Percentiles rank a stretch among this genome's conserved stretches.
These are phyloP conservation scores for Habropoda laboriosa DNA, from an alignment of 1,140 invertebrate species.

Conservation along the genomic window DNA sequence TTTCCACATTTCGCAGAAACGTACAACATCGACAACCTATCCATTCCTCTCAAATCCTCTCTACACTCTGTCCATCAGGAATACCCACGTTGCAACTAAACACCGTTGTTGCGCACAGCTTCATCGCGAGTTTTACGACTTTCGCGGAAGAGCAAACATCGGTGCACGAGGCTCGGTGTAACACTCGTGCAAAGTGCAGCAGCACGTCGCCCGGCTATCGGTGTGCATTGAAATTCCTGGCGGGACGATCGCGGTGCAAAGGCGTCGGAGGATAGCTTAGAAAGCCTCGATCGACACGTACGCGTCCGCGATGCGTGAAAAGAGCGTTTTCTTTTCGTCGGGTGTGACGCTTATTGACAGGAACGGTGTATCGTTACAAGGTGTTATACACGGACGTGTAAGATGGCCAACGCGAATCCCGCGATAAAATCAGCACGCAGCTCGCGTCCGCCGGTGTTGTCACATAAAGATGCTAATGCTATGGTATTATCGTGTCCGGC, in stretches of 20 bases:
- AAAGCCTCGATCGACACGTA: not conserved
- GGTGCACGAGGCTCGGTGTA: not conserved
- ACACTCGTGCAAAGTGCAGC: not conserved
- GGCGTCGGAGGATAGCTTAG: not conserved
- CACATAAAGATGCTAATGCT: slow-evolving; percentile 65
- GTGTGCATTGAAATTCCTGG: not conserved
- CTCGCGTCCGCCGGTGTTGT: slow-evolving; percentile 28
- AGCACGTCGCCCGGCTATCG: not conserved
- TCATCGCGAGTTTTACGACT: not conserved
- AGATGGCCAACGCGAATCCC: slow-evolving; percentile 24
- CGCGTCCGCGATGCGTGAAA: too few species aligned
- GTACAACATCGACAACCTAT: too few species aligned
- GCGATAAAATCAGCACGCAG: slow-evolving; percentile 53
- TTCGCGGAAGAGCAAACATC: not conserved
- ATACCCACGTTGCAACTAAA: not conserved
- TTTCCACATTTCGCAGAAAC: too few species aligned
- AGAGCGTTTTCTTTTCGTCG: not conserved
- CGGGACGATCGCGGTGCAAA: not conserved
- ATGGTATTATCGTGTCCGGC: slow-evolving; percentile 64
- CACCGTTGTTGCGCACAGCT: not conserved
- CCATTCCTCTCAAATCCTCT: too few species aligned
- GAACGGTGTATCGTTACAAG: slow-evolving; percentile 43
- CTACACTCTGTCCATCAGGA: too few species aligned
- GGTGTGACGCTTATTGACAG: slow-evolving; percentile 44
- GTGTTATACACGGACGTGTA: slow-evolving; percentile 48